phyloP scores from a whole-genome alignment of 2,113 vertebrate species.

The Rhizomys pruinosus region DNA sequence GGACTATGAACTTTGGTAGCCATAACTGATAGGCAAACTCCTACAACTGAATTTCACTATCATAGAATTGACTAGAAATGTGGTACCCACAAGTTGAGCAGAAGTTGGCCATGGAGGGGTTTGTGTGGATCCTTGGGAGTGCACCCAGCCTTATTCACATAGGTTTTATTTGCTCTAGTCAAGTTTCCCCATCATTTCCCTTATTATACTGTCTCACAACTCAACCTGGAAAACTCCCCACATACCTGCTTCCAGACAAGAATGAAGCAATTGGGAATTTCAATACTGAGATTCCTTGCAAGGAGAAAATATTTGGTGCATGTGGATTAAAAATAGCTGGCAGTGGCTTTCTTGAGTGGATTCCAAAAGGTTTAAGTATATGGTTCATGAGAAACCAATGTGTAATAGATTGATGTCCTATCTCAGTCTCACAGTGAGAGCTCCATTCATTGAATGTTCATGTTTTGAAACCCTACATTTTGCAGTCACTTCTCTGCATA shows the following conservation, averaged over 20 bases:
- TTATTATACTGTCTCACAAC: neutral
- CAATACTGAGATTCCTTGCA: neutral
- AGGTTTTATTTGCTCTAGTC: neutral
- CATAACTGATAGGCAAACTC: neutral
- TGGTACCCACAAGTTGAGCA: neutral
- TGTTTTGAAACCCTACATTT: neutral
- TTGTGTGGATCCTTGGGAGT: neutral
- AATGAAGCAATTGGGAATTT: neutral
- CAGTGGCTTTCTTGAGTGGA: neutral
- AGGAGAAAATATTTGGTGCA: constrained; percentile 26
- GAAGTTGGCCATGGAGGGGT: neutral
- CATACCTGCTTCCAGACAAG: neutral
- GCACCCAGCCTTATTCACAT: neutral
- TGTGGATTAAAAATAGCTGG: constrained; percentile 1
- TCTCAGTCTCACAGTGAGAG: neutral
- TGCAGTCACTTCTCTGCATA: neutral
- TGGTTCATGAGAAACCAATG: neutral
- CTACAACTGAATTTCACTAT: neutral
- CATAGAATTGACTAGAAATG: neutral
- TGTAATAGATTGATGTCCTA: neutral
- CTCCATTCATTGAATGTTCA: neutral
- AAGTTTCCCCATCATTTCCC: neutral
- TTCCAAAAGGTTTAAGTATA: neutral
- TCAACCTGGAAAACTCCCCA: neutral
- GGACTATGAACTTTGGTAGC: neutral